Conservation (phyloP, 2,113 vertebrate genomes). For the Xiphophorus couchianus region DNA sequence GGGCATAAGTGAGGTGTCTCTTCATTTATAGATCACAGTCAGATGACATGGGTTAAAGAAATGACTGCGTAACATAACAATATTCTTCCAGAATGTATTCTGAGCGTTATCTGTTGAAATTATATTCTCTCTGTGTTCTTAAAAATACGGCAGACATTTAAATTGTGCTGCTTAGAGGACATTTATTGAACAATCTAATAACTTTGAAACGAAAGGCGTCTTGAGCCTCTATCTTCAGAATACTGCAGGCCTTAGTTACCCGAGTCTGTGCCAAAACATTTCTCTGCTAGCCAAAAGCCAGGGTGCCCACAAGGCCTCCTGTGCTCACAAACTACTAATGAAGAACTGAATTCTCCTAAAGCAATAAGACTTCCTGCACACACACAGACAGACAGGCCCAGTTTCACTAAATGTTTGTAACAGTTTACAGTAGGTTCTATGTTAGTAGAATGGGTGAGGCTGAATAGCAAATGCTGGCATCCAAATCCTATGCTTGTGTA, state of each 20-base stretch:
- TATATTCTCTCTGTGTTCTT: not conserved
- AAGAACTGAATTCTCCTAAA: slow-evolving; percentile 56
- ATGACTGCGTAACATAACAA: not conserved
- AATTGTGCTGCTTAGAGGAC: not conserved
- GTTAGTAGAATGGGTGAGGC: slow-evolving; percentile 51
- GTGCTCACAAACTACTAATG: slow-evolving; percentile 76
- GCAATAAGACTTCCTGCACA: slow-evolving; percentile 52
- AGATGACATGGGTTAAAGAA: not conserved
- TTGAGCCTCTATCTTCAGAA: slow-evolving; percentile 40
- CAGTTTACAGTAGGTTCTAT: slow-evolving; percentile 54
- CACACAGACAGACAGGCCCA: slow-evolving; percentile 1
- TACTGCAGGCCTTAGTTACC: slow-evolving; percentile 75
- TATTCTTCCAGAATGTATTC: not conserved
- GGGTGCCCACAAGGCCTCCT: slow-evolving; percentile 52
- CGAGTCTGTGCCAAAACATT: slow-evolving; percentile 74
- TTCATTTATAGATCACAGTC: slow-evolving; percentile 20
- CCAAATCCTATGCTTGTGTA: slow-evolving; percentile 57
- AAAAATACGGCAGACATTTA: not conserved
- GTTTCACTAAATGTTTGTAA: slow-evolving; percentile 2
- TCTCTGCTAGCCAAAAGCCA: slow-evolving; percentile 56
- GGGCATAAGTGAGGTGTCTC: slow-evolving; percentile 13
- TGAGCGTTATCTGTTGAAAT: not conserved
- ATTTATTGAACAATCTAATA: slow-evolving; percentile 9
- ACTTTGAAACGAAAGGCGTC: slow-evolving; percentile 26
- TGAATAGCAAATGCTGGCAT: slow-evolving; percentile 38